Conservation (phyloP, 2,113 vertebrate species). For the Fulmarus glacialis region DNA sequence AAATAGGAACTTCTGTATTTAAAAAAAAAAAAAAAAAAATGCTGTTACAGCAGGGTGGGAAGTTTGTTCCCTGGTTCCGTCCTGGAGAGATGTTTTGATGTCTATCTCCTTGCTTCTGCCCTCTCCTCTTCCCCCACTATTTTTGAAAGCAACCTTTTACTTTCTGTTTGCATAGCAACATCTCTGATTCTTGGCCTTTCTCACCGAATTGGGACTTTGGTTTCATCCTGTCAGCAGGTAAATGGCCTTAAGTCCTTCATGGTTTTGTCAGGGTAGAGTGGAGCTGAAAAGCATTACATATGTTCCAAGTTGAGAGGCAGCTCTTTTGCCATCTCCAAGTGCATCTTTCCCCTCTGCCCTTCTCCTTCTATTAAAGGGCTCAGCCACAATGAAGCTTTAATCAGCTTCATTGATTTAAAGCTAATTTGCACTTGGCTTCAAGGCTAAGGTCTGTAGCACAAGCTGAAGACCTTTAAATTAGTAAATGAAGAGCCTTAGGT, state of each 20-base stretch:
- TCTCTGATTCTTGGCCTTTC: slow-evolving; percentile 88
- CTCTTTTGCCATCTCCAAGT: slow-evolving; percentile 78
- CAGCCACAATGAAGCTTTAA: slow-evolving; percentile 81
- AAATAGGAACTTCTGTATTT: background rate
- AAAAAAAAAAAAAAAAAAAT: background rate
- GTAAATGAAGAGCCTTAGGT: slow-evolving; percentile 79
- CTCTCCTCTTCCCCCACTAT: background rate
- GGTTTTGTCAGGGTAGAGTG: slow-evolving; percentile 71
- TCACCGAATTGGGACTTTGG: slow-evolving; percentile 79
- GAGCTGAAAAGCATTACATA: slow-evolving; percentile 78
- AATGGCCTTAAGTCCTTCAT: slow-evolving; percentile 80
- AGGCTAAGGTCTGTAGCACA: slow-evolving; percentile 81
- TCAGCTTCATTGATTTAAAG: slow-evolving; percentile 87
- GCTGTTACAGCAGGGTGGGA: slow-evolving; percentile 42
- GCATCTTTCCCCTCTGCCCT: slow-evolving; percentile 48
- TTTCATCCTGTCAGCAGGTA: slow-evolving; percentile 82
- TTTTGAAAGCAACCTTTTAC: slow-evolving; percentile 73
- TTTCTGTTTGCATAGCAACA: slow-evolving; percentile 80
- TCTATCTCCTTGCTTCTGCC: slow-evolving; percentile 21
- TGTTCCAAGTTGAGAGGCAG: slow-evolving; percentile 80
- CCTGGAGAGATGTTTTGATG: slow-evolving; percentile 75
- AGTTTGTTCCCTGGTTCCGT: slow-evolving; percentile 68
- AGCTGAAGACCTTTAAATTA: slow-evolving; percentile 81
- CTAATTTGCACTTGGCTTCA: slow-evolving; percentile 86
- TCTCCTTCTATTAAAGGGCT: slow-evolving; percentile 72